These are phyloP conservation scores for Sclerodermus sp. DNA, from an alignment of 2,888 invertebrate species.

Conservation along the genomic window DNA sequence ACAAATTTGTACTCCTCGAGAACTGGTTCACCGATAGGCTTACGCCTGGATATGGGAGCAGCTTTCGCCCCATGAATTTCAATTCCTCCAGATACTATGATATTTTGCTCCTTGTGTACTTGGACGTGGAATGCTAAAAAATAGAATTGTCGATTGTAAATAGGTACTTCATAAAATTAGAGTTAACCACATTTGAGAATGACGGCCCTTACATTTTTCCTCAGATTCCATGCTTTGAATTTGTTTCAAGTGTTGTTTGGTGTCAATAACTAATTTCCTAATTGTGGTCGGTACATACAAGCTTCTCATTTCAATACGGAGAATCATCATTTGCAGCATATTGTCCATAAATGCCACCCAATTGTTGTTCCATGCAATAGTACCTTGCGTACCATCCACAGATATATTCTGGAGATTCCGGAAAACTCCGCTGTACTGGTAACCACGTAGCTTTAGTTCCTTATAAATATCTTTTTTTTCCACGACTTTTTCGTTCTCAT, in stretches of 20 bases:
- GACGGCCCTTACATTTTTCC: conserved; percentile 37
- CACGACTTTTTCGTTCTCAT: conserved; percentile 37
- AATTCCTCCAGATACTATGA: conserved; percentile 62
- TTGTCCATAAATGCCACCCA: conserved; percentile 73
- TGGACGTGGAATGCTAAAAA: conserved; percentile 52
- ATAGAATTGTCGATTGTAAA: no score
- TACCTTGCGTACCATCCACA: conserved; percentile 52
- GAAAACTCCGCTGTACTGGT: conserved; percentile 61
- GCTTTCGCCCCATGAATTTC: conserved; percentile 65
- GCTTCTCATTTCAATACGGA: conserved; percentile 56
- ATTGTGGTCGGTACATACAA: conserved; percentile 65
- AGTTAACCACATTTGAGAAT: no score
- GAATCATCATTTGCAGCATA: conserved; percentile 66
- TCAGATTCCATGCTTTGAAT: conserved; percentile 33
- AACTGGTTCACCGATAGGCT: conserved; percentile 59
- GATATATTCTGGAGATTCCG: conserved; percentile 60
- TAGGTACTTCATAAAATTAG: no score
- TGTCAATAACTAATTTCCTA: conserved; percentile 62
- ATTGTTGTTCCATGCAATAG: conserved; percentile 63
- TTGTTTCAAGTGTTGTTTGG: conserved; percentile 52
- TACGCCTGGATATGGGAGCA: conserved; percentile 60
- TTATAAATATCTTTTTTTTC: conserved; percentile 54
- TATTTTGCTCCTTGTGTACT: conserved; percentile 52
- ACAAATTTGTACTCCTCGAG: conserved; percentile 64
- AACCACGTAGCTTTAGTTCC: conserved; percentile 61